A percentile compares a stretch with the other conserved stretches of the same genome.
These are phyloP conservation scores for Delphinus delphis DNA, from an alignment of 2,113 vertebrate species.

Conservation along the genomic window DNA sequence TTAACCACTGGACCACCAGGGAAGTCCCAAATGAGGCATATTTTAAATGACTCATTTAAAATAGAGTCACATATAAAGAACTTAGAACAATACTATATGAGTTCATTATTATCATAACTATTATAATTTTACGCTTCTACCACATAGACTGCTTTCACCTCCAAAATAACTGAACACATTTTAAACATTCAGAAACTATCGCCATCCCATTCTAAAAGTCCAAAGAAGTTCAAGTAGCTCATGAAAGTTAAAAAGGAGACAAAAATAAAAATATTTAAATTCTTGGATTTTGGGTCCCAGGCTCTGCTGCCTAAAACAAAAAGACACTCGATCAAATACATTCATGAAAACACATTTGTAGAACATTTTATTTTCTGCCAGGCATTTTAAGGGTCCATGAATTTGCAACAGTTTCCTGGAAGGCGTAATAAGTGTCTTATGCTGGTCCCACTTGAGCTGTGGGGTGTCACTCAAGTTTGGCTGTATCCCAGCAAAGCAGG, in stretches of 20 bases:
- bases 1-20: no score
- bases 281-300: not conserved
- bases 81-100: not conserved
- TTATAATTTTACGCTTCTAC: not conserved
- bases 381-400: not conserved
- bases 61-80: not conserved
- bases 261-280: constrained; percentile 1
- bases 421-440: not conserved
- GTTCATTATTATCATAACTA: not conserved
- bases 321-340: not conserved
- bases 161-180: not conserved
- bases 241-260: not conserved
- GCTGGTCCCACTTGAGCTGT: not conserved
- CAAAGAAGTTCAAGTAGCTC: not conserved
- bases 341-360: not conserved
- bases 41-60: no score
- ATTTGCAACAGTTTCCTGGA: constrained; percentile 45
- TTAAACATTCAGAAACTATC: not conserved
- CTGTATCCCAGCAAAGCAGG: not conserved
- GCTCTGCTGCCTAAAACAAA: not conserved
- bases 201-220: not conserved
- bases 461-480: not conserved
- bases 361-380: not conserved
- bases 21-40: no score
- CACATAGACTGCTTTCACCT: not conserved